phyloP scores from a whole-genome alignment of 2,113 vertebrate genomes.

The Periophthalmodon schlosseri region DNA sequence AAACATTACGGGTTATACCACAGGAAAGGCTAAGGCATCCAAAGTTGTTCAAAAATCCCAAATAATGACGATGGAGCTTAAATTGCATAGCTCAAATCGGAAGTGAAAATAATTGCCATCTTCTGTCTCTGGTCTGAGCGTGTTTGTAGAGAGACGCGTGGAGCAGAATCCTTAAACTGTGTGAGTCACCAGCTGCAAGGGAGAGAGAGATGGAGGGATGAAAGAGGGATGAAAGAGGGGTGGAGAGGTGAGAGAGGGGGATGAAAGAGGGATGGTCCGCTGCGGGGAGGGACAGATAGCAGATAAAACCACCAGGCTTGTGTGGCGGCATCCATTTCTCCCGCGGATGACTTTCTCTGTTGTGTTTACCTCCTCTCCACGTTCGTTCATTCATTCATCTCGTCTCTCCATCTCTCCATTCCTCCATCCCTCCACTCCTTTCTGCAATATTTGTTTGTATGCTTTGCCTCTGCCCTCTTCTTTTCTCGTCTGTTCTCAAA shows the following conservation, averaged over 20 bases:
- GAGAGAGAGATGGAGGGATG: neutral
- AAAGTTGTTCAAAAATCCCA: neutral
- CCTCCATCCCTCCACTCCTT: constrained; percentile 17
- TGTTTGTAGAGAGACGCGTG: neutral
- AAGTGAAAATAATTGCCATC: neutral
- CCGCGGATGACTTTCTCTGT: constrained; percentile 10
- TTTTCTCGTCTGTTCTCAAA: neutral
- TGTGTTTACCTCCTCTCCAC: neutral
- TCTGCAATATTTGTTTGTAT: constrained; percentile 7
- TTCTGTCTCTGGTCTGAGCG: neutral
- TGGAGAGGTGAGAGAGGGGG: constrained; percentile 1
- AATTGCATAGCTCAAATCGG: neutral
- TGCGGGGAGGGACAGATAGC: neutral
- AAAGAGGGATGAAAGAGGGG: neutral
- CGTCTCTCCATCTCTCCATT: constrained; percentile 2
- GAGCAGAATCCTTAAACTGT: neutral
- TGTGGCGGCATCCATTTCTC: neutral
- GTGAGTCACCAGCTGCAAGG: constrained; percentile 8
- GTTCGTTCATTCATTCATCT: constrained; percentile 10
- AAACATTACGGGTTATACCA: neutral
- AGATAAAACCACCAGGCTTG: neutral
- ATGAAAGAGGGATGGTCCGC: constrained; percentile 8
- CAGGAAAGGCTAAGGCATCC: neutral
- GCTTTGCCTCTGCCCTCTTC: constrained; percentile 10
- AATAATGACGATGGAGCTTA: neutral